Evolutionary conservation across 30 jellyfish, hydroid and myxozoan genomes (phyloP), one percentile per base, ranked within the genome.

Genomic region (Sanderia malayensis): DNA sequence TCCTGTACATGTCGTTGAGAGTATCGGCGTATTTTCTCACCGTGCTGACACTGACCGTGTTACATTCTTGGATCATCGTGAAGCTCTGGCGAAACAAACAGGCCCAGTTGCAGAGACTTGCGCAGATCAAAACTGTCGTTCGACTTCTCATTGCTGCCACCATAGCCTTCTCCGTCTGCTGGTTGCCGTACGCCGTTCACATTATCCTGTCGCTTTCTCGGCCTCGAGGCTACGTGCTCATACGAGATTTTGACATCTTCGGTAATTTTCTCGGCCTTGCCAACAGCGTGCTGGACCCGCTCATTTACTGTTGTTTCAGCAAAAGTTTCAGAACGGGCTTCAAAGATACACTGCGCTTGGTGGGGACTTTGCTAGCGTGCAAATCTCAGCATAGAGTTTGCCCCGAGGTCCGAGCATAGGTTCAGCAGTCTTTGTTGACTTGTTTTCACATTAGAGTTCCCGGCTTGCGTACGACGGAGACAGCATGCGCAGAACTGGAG

Each of bases 251-350:
- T 25, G 92, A 80, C 28, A 67, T 80, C 22, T 58, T 70, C 32
- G 92, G 73, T 15, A 80, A 80, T 46, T 80, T 58, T 28, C 46
- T 80, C 0, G 83, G 84, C 53, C 23, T 80, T 24, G 63, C 71
- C 10, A 80, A 80, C 62, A 80, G 92, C n/a, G 92, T 69, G 24
- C 28, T 68, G 10, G 74, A 80, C 58, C 92, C 92, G 1, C 69
- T 55, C 41, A 25, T 80, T 59, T 80, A 80, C 52, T 80, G 84
- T 20, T 80, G 69, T 28, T 80, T 13, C 30, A 80, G 84, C 52
- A 67, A 68, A 28, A 80, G 80, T 31, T 80, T 67, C 21, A 58
- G 92, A 18, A 55, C 72, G 24, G 92, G 92, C 4, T 80, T 80
- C 60, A 68, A 47, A 32, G 74, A 67, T 32, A 45, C 69, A 1